A percentile compares a stretch with the other conserved stretches of the same genome.
Evolutionary conservation across 2,797 vertebrate genomes (phyloP).

Genomic region (Spinus olivaceus): DNA sequence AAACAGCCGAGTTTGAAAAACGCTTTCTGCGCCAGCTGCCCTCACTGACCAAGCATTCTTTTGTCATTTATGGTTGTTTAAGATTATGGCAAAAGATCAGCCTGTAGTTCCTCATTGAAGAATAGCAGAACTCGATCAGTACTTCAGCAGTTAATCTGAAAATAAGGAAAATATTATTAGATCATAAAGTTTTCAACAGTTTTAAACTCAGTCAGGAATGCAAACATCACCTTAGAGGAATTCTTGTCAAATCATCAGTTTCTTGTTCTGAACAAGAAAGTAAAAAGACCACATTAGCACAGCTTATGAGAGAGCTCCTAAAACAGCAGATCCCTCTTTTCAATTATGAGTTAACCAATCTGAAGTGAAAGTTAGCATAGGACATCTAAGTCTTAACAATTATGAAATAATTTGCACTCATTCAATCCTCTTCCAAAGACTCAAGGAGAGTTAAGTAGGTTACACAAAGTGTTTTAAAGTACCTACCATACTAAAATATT

Average conservation of each 20-base stretch:
- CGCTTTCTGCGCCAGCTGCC: slow-evolving; percentile 88
- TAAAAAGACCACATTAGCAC: background rate
- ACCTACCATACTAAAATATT: background rate
- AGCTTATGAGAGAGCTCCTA: background rate
- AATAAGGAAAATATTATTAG: slow-evolving; percentile 29
- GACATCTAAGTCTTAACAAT: background rate
- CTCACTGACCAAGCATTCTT: slow-evolving; percentile 87
- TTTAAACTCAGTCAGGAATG: background rate
- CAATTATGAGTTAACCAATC: background rate
- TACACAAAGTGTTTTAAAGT: background rate
- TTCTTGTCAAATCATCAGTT: background rate
- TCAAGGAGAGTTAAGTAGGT: background rate
- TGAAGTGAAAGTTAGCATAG: background rate
- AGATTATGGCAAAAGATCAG: slow-evolving; percentile 99
- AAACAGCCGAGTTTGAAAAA: slow-evolving; percentile 85
- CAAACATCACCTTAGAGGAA: background rate
- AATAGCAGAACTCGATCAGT: slow-evolving; percentile 97
- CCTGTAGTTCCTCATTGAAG: slow-evolving; percentile 99
- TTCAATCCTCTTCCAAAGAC: background rate
- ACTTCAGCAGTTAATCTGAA: slow-evolving; percentile 89
- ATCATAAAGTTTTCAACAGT: background rate
- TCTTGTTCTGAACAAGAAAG: background rate
- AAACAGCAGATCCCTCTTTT: background rate
- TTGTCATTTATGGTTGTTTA: slow-evolving; percentile 99
- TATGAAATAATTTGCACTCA: background rate